These are phyloP conservation scores for Hyles euphorbiae DNA, from an alignment of 1,140 invertebrate genomes.

Conservation along the genomic window DNA sequence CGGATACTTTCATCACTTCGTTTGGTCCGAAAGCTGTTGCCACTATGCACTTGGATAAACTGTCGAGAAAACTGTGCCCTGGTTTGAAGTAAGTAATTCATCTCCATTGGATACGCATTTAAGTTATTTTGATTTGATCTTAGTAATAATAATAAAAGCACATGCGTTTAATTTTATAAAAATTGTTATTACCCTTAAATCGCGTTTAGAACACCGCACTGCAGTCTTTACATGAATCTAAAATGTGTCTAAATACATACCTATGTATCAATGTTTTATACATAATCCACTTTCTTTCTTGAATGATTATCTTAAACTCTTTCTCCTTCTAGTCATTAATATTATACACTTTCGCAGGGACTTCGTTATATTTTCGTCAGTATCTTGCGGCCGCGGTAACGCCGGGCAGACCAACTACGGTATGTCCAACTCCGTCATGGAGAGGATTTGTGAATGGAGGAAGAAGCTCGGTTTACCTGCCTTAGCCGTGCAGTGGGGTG, in stretches of 20 bases:
- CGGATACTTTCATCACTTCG: constrained; percentile 75
- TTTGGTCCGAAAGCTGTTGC: constrained; percentile 78
- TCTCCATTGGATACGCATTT: too few relatives aligned
- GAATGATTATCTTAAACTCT: too few relatives aligned
- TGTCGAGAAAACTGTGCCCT: constrained; percentile 77
- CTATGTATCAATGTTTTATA: too few relatives aligned
- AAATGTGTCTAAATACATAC: too few relatives aligned
- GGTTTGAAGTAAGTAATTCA: constrained; percentile 62
- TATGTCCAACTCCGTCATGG: constrained; percentile 84
- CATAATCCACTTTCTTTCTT: too few relatives aligned
- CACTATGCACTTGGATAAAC: constrained; percentile 78
- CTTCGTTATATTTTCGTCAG: constrained; percentile 90
- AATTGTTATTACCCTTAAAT: too few relatives aligned
- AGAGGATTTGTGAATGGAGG: constrained; percentile 81
- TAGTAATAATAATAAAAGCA: too few relatives aligned
- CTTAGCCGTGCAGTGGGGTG: constrained; percentile 84
- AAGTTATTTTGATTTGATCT: too few relatives aligned
- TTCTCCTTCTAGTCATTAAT: too few relatives aligned
- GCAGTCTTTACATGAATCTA: too few relatives aligned
- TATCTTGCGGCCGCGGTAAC: constrained; percentile 92
- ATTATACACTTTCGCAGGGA: constrained; percentile 41
- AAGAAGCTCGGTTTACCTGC: constrained; percentile 78
- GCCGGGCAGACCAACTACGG: constrained; percentile 93
- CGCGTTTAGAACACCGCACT: too few relatives aligned
- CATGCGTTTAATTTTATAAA: too few relatives aligned